Evolutionary conservation across 1,140 invertebrate species (phyloP).

Genomic region (Anoplophora glabripennis): DNA sequence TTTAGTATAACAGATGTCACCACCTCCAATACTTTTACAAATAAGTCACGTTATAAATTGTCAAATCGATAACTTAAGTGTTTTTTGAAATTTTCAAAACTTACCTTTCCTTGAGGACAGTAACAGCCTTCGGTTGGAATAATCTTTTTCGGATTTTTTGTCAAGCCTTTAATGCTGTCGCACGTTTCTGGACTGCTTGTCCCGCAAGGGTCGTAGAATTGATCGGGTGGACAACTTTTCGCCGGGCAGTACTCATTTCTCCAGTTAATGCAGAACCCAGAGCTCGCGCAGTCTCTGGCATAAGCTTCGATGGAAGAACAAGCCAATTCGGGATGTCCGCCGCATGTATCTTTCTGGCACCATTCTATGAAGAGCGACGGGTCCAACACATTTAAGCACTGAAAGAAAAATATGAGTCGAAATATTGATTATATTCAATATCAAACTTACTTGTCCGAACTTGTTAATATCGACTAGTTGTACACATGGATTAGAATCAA

Average conservation of each 20-base stretch:
- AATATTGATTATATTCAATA: background rate
- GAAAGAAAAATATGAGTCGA: slow-evolving; percentile 6
- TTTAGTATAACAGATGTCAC: no score
- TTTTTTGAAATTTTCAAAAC: slow-evolving; percentile 3
- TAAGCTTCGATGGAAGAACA: slow-evolving; percentile 70
- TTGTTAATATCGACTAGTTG: slow-evolving; percentile 59
- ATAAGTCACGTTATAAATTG: no score
- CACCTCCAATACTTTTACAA: no score
- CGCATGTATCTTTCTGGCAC: slow-evolving; percentile 68
- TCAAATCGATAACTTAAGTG: no score
- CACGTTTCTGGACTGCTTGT: slow-evolving; percentile 70
- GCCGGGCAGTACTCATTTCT: slow-evolving; percentile 63
- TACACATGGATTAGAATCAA: slow-evolving; percentile 62
- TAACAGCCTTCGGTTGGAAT: slow-evolving; percentile 73
- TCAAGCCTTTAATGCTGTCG: slow-evolving; percentile 51
- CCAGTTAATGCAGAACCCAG: slow-evolving; percentile 72
- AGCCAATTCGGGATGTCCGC: slow-evolving; percentile 51
- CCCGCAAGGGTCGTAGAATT: slow-evolving; percentile 66
- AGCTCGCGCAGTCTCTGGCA: slow-evolving; percentile 64
- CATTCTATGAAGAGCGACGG: slow-evolving; percentile 62
- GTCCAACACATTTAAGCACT: slow-evolving; percentile 72
- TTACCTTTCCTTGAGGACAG: slow-evolving; percentile 69
- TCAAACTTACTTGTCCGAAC: slow-evolving; percentile 58
- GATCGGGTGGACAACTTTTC: slow-evolving; percentile 54
- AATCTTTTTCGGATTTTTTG: slow-evolving; percentile 37